Percentiles rank a stretch among this genome's conserved stretches.
Conservation (phyloP, 2,113 vertebrate genomes). For the Lonchura striata region DNA sequence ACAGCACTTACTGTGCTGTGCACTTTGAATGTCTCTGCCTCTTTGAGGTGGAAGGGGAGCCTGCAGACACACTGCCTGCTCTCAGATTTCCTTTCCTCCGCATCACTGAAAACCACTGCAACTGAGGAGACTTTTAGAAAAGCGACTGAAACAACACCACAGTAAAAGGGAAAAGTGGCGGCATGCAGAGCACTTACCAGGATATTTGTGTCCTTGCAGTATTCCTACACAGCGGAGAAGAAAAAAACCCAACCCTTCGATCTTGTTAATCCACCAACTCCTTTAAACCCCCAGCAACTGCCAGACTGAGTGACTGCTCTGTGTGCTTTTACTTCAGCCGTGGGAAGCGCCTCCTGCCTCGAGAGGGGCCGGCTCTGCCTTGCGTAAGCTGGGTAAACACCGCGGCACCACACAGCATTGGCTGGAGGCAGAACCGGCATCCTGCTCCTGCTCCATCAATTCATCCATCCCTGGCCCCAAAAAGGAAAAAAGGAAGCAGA, state of each 20-base stretch:
- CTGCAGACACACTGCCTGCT: background rate
- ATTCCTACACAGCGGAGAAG: background rate
- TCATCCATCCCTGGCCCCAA: conserved; percentile 57
- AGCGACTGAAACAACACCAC: background rate
- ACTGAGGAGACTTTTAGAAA: background rate
- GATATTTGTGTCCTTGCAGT: background rate
- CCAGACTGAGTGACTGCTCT: conserved; percentile 27
- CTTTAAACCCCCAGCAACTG: conserved; percentile 33
- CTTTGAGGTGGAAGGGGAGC: background rate
- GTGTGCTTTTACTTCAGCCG: conserved; percentile 60
- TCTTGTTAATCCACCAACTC: conserved; percentile 38
- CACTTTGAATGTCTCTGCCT: background rate
- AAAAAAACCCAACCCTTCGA: background rate
- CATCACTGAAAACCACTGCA: background rate
- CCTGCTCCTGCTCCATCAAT: conserved; percentile 35
- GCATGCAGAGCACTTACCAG: conserved; percentile 43
- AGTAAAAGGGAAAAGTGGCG: background rate
- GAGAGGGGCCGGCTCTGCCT: conserved; percentile 52
- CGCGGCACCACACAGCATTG: conserved; percentile 18
- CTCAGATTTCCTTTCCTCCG: background rate
- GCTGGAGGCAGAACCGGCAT: conserved; percentile 35
- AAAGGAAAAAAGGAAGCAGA: conserved; percentile 72
- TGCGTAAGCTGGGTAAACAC: conserved; percentile 71
- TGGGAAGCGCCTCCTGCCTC: conserved; percentile 50
- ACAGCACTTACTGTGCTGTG: background rate